Evolutionary conservation across 2,113 vertebrate species (phyloP).

Genomic region (Hippolais icterina): DNA sequence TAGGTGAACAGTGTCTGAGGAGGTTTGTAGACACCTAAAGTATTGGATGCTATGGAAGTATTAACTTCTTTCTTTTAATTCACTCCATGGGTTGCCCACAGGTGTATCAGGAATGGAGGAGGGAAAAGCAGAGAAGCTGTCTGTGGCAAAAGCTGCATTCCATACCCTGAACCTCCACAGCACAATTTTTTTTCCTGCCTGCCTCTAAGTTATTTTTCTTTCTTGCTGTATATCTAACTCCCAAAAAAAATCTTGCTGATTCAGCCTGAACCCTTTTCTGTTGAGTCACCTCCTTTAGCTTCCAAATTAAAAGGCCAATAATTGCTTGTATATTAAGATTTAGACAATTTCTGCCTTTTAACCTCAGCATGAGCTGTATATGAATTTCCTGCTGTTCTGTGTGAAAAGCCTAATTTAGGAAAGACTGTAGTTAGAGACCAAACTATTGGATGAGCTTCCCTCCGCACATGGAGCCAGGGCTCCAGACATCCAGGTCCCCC

Average conservation of each 20-base stretch:
- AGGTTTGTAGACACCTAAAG: not conserved
- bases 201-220: conserved; percentile 9
- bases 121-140: not conserved
- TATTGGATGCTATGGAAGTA: not conserved
- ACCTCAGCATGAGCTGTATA: not conserved
- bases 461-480: not conserved
- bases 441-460: not conserved
- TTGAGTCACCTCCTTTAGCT: conserved; percentile 39
- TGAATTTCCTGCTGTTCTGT: not conserved
- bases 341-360: conserved; percentile 4
- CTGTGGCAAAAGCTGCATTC: not conserved
- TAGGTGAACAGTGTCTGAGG: not conserved
- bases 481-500: not conserved
- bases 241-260: conserved; percentile 1
- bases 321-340: conserved; percentile 5
- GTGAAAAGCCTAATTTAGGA: not conserved
- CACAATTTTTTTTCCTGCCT: not conserved
- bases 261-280: conserved; percentile 30
- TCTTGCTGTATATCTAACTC: not conserved
- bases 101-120: not conserved
- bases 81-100: not conserved
- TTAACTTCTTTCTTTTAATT: not conserved
- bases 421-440: not conserved
- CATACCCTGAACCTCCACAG: not conserved
- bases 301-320: conserved; percentile 26